A percentile compares a stretch with the other conserved stretches of the same genome.
Conservation (phyloP, 2,113 vertebrate genomes). For the Oryzias javanicus region DNA sequence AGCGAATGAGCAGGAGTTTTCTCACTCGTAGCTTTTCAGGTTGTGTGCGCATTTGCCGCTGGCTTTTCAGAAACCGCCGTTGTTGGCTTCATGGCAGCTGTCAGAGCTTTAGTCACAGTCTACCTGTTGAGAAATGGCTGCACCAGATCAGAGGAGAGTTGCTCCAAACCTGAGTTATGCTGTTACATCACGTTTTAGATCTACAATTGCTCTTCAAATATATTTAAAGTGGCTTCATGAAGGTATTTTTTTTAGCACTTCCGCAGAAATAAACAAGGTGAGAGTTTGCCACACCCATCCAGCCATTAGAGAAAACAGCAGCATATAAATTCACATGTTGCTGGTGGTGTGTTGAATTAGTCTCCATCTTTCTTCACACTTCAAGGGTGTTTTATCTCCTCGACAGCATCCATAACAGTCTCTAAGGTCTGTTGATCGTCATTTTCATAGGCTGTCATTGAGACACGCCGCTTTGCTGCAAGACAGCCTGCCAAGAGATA, state of each 20-base stretch:
- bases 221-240: not conserved
- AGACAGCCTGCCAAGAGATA: constrained; percentile 16
- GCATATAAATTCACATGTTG: constrained; percentile 4
- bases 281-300: constrained; percentile 6
- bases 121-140: constrained; percentile 26
- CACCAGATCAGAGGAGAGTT: not conserved
- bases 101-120: constrained; percentile 29
- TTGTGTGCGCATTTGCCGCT: constrained; percentile 14
- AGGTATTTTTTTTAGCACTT: not conserved
- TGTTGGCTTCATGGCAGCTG: constrained; percentile 39
- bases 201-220: too few species aligned
- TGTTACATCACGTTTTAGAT: too few species aligned
- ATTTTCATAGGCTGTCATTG: constrained; percentile 39
- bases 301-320: constrained; percentile 23
- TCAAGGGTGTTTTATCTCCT: constrained; percentile 32
- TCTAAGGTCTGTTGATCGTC: constrained; percentile 20
- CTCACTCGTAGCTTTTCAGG: constrained; percentile 16
- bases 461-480: constrained; percentile 17
- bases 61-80: constrained; percentile 21
- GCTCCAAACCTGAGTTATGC: not conserved
- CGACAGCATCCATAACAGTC: not conserved
- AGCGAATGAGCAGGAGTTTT: constrained; percentile 41
- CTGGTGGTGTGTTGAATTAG: constrained; percentile 22
- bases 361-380: constrained; percentile 20
- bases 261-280: not conserved